These are phyloP conservation scores for Eristalis tenax DNA, from an alignment of 2,888 invertebrate genomes.

Conservation along the genomic window DNA sequence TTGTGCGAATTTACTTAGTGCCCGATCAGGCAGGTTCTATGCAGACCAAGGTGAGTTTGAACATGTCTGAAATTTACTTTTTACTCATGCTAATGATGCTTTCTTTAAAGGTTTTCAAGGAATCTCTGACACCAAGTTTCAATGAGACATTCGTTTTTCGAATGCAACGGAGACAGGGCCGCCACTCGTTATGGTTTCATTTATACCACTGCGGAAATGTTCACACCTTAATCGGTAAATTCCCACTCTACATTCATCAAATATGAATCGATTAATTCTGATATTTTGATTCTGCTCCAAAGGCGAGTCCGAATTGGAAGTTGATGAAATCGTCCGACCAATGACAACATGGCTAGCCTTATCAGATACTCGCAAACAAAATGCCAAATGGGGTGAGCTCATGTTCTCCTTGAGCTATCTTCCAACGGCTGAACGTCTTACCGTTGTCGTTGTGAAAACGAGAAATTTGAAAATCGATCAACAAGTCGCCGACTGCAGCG, in stretches of 20 bases:
- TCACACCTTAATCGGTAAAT: constrained; percentile 83
- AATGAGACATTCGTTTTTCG: constrained; percentile 89
- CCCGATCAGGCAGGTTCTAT: constrained; percentile 87
- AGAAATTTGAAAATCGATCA: constrained; percentile 85
- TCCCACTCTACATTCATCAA: neutral
- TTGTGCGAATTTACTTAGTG: constrained; percentile 88
- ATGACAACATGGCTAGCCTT: constrained; percentile 91
- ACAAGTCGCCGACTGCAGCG: constrained; percentile 58
- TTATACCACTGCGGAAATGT: constrained; percentile 86
- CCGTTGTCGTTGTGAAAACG: constrained; percentile 86
- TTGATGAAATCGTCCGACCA: constrained; percentile 85
- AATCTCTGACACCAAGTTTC: constrained; percentile 87
- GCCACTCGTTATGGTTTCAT: constrained; percentile 86
- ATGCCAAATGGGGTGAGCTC: constrained; percentile 88
- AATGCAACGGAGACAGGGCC: constrained; percentile 84
- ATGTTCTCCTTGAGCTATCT: constrained; percentile 91
- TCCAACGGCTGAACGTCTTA: constrained; percentile 90
- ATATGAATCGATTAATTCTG: neutral
- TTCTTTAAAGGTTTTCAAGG: constrained; percentile 83
- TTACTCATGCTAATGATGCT: constrained; percentile 50
- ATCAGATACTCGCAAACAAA: constrained; percentile 86
- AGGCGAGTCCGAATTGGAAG: constrained; percentile 86
- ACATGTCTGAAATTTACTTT: neutral
- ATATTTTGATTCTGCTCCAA: constrained; percentile 3
- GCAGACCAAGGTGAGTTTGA: constrained; percentile 84